A percentile compares a stretch with the other conserved stretches of the same genome.
phyloP scores from a whole-genome alignment of 2,113 vertebrate species.

The Genyomyrus donnyi region DNA sequence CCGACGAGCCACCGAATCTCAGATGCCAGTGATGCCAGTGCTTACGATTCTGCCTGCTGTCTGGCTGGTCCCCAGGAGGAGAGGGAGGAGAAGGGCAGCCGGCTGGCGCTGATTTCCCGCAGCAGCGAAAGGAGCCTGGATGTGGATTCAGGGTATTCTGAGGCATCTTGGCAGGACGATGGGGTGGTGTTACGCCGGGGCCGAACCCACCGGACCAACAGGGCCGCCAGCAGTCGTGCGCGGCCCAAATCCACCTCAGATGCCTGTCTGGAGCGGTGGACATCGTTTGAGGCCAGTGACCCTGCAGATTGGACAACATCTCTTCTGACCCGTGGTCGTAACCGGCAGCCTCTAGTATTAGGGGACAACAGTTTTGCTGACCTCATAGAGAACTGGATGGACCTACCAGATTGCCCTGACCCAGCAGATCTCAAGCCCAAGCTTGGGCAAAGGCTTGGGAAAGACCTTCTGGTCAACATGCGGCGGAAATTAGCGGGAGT shows the following conservation, averaged over 20 bases:
- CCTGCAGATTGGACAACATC: slow-evolving; percentile 81
- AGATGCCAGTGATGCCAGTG: slow-evolving; percentile 66
- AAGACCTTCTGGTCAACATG: slow-evolving; percentile 84
- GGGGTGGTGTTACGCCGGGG: slow-evolving; percentile 61
- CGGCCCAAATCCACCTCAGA: slow-evolving; percentile 92
- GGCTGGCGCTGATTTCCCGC: slow-evolving; percentile 54
- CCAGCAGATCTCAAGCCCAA: slow-evolving; percentile 48
- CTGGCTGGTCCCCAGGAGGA: slow-evolving; percentile 69
- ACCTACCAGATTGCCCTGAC: slow-evolving; percentile 79
- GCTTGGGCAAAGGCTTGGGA: slow-evolving; percentile 66
- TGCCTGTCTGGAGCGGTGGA: slow-evolving; percentile 87
- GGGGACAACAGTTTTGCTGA: slow-evolving; percentile 97
- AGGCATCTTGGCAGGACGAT: slow-evolving; percentile 84
- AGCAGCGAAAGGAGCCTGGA: slow-evolving; percentile 77
- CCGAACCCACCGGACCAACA: slow-evolving; percentile 62
- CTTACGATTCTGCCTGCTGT: slow-evolving; percentile 79
- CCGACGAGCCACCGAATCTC: slow-evolving; percentile 51
- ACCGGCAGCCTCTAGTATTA: slow-evolving; percentile 84
- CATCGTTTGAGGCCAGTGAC: slow-evolving; percentile 69
- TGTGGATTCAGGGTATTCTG: slow-evolving; percentile 87
- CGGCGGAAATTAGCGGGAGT: slow-evolving; percentile 73
- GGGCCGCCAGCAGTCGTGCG: slow-evolving; percentile 49
- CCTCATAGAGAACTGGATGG: slow-evolving; percentile 98
- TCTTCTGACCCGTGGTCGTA: slow-evolving; percentile 81
- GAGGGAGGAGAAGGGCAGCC: slow-evolving; percentile 46